Evolutionary conservation across 2,888 invertebrate genomes (phyloP), one percentile per base, ranked within the genome.

Genomic region (Clunio marinus): DNA sequence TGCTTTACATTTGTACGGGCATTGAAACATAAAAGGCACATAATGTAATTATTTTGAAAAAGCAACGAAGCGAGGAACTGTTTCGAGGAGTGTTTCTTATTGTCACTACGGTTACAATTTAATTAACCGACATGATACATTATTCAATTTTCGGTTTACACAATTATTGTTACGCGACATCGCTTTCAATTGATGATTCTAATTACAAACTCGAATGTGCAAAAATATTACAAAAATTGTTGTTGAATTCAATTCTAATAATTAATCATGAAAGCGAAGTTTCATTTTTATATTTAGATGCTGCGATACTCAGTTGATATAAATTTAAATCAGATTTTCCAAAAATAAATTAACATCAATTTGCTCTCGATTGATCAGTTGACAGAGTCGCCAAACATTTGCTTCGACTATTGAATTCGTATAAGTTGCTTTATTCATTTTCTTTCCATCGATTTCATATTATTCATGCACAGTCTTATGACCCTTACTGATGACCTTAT

Each of bases 41-140:
- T 57, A 59, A 32, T 59, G 32, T 59, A 60, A 60, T 60, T 60
- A 60, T 24, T 58, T 58, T 58, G 51, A 51, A 41, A 20, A 59
- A n/a, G 20, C 60, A 35, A 5, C 60, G 60, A 37, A 60, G 60
- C 60, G 24, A 24, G 35, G 37, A 32, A 32, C 3, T 17, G 20
- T 8, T 51, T 51, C 10, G n/a, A 63, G 63, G 63, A 45, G 63
- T 63, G 63, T 63, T 63, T 63, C 63, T 27, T 27, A 27, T 27
- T 57, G n/a, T 45, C 25, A 37, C 37, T 25, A 27, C 25, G 27
- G 62, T 41, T 63, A 63, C 63, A 63, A 63, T 63, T 63, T 63
- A 63, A 63, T 63, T 63, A 63, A 20, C 63, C 25, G n/a, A 37
- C n/a, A n/a, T 46, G 63, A 27, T 24, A 63, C 17, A 60, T 32